Percentiles rank a stretch among this genome's conserved stretches.
phyloP scores from a whole-genome alignment of 2,888 invertebrate genomes.

The Temnothorax ravouxi region DNA sequence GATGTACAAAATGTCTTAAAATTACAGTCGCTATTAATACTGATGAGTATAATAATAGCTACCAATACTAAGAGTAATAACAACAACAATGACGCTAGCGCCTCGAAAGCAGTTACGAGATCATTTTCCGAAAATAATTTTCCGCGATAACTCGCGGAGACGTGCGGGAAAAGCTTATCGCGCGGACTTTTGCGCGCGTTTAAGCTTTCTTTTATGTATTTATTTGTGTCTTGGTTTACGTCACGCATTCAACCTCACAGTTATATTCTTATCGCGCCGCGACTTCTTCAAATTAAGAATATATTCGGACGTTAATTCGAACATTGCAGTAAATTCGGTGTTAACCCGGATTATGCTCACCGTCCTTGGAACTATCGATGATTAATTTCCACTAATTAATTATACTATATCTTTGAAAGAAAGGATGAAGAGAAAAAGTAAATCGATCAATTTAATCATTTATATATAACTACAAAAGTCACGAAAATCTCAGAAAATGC shows the following conservation, averaged over 20 bases:
- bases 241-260: not conserved
- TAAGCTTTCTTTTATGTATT: not conserved
- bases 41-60: not conserved
- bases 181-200: too few relatives aligned
- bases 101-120: not conserved
- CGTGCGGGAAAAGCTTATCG: not conserved
- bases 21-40: constrained; percentile 10
- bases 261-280: not conserved
- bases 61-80: not conserved
- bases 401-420: not conserved
- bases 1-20: not conserved
- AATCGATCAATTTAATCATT: not conserved
- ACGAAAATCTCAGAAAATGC: not conserved
- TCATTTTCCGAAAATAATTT: not conserved
- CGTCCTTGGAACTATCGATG: not conserved
- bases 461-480: not conserved
- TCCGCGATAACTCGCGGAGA: not conserved
- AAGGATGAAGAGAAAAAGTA: not conserved
- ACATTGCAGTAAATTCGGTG: too few relatives aligned
- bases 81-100: not conserved
- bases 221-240: not conserved
- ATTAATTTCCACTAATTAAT: not conserved
- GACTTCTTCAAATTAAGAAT: not conserved
- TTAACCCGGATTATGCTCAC: too few relatives aligned
- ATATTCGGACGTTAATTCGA: not conserved